A percentile compares a stretch with the other conserved stretches of the same genome.
Conservation (phyloP, 2,797 vertebrate genomes). For the Silurus aristotelis region DNA sequence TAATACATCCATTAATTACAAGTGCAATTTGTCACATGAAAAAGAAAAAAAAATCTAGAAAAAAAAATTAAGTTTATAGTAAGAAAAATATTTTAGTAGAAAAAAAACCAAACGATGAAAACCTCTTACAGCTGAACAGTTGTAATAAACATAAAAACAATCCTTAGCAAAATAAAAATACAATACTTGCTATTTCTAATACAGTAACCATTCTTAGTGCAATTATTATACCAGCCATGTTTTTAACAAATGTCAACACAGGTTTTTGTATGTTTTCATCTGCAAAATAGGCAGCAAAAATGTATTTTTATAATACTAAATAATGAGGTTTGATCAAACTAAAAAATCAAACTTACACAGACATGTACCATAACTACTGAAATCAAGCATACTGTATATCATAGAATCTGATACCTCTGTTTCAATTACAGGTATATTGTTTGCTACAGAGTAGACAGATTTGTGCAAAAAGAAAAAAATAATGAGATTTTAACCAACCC, state of each 20-base stretch:
- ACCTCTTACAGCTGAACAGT: constrained; percentile 59
- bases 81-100: constrained; percentile 63
- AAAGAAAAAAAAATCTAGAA: constrained; percentile 41
- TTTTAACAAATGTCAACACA: constrained; percentile 28
- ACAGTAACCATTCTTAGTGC: constrained; percentile 70
- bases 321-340: background rate
- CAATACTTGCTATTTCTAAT: constrained; percentile 67
- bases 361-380: constrained; percentile 10
- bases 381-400: constrained; percentile 17
- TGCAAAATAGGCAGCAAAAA: background rate
- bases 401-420: constrained; percentile 42
- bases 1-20: constrained; percentile 70
- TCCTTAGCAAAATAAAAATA: too few relatives aligned
- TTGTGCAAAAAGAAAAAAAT: constrained; percentile 58
- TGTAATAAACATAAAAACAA: constrained; percentile 41
- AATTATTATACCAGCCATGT: constrained; percentile 68
- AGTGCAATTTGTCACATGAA: constrained; percentile 74
- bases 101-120: constrained; percentile 61
- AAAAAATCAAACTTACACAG: background rate
- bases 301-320: background rate
- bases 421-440: constrained; percentile 18
- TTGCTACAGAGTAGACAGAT: constrained; percentile 52
- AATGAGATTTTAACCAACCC: constrained; percentile 62
- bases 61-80: constrained; percentile 56
- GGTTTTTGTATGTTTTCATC: constrained; percentile 36